A percentile compares a stretch with the other conserved stretches of the same genome.
Conservation (phyloP, 2,888 invertebrate species). For the Homarus gammarus region DNA sequence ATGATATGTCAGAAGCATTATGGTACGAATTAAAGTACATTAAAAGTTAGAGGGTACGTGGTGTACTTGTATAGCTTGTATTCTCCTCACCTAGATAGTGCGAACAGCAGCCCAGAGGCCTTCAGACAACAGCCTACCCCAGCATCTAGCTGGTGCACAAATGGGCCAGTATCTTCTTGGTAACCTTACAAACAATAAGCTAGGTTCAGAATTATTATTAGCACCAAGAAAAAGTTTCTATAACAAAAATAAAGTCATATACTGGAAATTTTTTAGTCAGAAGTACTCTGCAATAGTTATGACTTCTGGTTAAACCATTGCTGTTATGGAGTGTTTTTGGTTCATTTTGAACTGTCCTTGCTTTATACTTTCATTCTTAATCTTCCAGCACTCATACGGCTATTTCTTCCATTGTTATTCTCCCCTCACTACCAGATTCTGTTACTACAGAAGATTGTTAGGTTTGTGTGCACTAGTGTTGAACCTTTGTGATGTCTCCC, state of each 20-base stretch:
- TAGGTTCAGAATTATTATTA: background rate
- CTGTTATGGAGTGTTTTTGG: no score
- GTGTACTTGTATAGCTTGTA: conserved; percentile 20
- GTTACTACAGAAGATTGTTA: conserved; percentile 6
- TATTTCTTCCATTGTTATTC: conserved; percentile 14
- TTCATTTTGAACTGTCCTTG: background rate
- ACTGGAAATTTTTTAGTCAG: background rate
- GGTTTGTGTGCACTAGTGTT: conserved; percentile 31
- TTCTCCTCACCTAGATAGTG: conserved; percentile 18
- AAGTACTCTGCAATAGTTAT: background rate
- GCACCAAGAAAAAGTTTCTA: background rate
- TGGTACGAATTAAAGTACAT: background rate
- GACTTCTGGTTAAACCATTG: background rate
- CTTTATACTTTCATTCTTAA: background rate
- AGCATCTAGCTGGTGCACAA: conserved; percentile 39
- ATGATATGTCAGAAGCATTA: conserved; percentile 19
- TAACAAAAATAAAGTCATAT: no score
- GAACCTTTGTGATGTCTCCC: conserved; percentile 50
- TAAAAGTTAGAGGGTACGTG: conserved; percentile 15
- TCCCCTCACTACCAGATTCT: conserved; percentile 4
- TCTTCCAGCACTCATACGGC: background rate
- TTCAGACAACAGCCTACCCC: conserved; percentile 32
- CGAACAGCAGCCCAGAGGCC: conserved; percentile 16
- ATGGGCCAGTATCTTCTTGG: conserved; percentile 27
- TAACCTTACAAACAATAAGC: conserved; percentile 3